Evolutionary conservation across 2,888 invertebrate species (phyloP), one percentile per base, ranked within the genome.

Genomic region (Isoperla grammatica): DNA sequence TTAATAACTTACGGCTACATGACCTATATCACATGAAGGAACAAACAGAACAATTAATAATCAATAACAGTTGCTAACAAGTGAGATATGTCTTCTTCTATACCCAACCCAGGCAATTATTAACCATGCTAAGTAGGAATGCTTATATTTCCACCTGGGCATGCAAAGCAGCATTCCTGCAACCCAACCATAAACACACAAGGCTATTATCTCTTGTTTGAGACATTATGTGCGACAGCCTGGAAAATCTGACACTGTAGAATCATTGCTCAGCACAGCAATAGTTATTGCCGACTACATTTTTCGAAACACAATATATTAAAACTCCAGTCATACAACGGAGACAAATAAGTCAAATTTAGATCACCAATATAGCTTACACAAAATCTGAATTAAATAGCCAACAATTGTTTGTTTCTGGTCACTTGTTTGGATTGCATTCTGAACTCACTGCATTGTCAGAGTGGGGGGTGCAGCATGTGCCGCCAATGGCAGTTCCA

Each of bases 401-500:
- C 29, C 29, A 29, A 8, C 29, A 8, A 29, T n/a, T 29, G 29
- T 29, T 29, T 4, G 29, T 29, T 29, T 29, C 29, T 29, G 29
- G 29, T 29, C 29, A 8, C 29, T 29, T 29, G 29, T 29, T 29
- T 29, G 29, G 29, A 29, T n/a, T n/a, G n/a, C n/a, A n/a, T n/a
- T n/a, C n/a, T n/a, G n/a, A n/a, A n/a, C 29, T 8, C 4, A 29
- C 29, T 29, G 29, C 29, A 29, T 45, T 57, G 37, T 55, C 45
- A 59, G 37, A 57, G 49, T 57, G 61, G 61, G 48, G 61, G 45
- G 42, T 9, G 53, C 57, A 50, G 42, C 19, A 37, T 29, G 57
- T 49, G 61, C 61, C 56, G 48, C 56, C 56, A 61, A 59, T 68
- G 68, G 68, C 68, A 68, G 68, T 68, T 66, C 64, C 58, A 63